Percentiles rank a stretch among this genome's conserved stretches.
Evolutionary conservation across 2,888 invertebrate genomes (phyloP).

Genomic region (Timema cristinae): DNA sequence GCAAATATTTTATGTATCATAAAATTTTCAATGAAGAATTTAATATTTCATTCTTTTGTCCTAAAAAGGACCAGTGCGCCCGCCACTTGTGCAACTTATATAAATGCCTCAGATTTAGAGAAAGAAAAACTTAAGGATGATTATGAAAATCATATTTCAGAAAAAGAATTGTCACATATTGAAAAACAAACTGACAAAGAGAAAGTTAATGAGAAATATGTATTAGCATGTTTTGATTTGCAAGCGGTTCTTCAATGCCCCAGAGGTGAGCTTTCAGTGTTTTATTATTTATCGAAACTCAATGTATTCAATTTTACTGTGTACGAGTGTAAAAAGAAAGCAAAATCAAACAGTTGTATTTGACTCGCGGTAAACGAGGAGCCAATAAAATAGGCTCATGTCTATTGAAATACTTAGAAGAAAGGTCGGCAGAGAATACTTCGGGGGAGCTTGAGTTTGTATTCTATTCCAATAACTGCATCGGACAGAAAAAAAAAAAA

Average conservation of each 20-base stretch:
- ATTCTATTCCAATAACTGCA: constrained; percentile 38
- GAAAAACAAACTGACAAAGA: constrained; percentile 36
- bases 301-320: constrained; percentile 29
- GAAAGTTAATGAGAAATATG: constrained; percentile 23
- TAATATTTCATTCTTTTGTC: no score
- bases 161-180: constrained; percentile 32
- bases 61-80: no score
- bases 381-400: constrained; percentile 35
- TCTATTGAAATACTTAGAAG: constrained; percentile 29
- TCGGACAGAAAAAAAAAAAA: no score
- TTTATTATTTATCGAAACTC: constrained; percentile 31
- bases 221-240: constrained; percentile 37
- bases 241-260: constrained; percentile 40
- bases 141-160: constrained; percentile 34
- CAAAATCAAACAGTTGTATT: neutral
- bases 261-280: constrained; percentile 36
- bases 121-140: constrained; percentile 32
- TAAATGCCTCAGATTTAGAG: constrained; percentile 27
- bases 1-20: no score
- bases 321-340: constrained; percentile 5
- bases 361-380: constrained; percentile 32
- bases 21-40: no score
- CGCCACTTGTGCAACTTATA: no score
- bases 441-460: constrained; percentile 13
- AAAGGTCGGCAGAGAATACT: neutral